These are phyloP conservation scores for Drosophila rhopaloa DNA, from an alignment of 1,140 invertebrate species.

Conservation along the genomic window DNA sequence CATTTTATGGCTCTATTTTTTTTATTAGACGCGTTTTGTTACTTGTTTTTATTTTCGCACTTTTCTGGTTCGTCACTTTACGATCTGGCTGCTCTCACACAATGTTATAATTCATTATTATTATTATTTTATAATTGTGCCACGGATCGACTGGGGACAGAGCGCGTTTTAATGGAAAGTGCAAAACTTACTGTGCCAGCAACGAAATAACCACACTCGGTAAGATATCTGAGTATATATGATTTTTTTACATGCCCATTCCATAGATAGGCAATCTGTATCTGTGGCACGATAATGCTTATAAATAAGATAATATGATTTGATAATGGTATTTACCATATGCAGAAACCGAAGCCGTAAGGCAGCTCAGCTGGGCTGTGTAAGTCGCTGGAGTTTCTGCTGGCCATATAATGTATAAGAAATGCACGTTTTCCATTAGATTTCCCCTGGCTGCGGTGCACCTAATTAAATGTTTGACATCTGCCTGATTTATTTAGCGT, in stretches of 20 bases:
- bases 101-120: slow-evolving; percentile 45
- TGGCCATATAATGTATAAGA: slow-evolving; percentile 2
- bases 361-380: slow-evolving; percentile 8
- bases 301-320: slow-evolving; percentile 84
- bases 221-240: slow-evolving; percentile 73
- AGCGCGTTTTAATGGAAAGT: slow-evolving; percentile 79
- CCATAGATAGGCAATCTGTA: slow-evolving; percentile 83
- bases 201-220: slow-evolving; percentile 74
- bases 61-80: slow-evolving; percentile 56
- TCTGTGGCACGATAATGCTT: slow-evolving; percentile 83
- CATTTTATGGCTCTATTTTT: slow-evolving; percentile 60
- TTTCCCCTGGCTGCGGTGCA: slow-evolving; percentile 40
- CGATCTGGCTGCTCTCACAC: slow-evolving; percentile 25
- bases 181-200: slow-evolving; percentile 80
- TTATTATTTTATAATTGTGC: slow-evolving; percentile 24
- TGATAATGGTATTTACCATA: slow-evolving; percentile 84
- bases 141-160: slow-evolving; percentile 18
- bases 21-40: slow-evolving; percentile 58
- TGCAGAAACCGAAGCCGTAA: slow-evolving; percentile 73
- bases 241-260: slow-evolving; percentile 78
- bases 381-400: slow-evolving; percentile 8
- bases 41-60: slow-evolving; percentile 30
- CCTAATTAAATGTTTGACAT: slow-evolving; percentile 72
- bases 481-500: slow-evolving; percentile 39
- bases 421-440: not conserved